Evolutionary conservation across 2,888 invertebrate genomes (phyloP).

Genomic region (Noctua comes): DNA sequence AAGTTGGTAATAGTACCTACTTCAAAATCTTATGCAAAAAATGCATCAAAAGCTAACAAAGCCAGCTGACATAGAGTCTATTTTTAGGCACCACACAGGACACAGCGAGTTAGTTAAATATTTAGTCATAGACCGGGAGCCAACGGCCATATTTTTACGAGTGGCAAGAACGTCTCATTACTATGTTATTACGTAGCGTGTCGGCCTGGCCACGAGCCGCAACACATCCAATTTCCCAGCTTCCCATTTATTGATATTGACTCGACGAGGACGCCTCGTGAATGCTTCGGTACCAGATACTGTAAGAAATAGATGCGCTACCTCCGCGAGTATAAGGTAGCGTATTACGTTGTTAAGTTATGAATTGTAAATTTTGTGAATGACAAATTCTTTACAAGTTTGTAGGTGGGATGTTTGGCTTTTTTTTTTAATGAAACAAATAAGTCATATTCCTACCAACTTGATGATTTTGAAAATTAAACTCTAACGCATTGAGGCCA

Average conservation of each 20-base stretch:
- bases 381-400: conserved; percentile 32
- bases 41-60: conserved; percentile 26
- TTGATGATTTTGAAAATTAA: background rate
- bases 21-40: background rate
- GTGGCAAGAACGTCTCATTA: conserved; percentile 86
- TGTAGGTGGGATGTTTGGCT: conserved; percentile 15
- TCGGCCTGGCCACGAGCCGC: conserved; percentile 84
- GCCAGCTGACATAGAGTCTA: conserved; percentile 30
- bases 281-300: conserved; percentile 74
- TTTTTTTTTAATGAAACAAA: background rate
- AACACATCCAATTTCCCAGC: conserved; percentile 90
- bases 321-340: conserved; percentile 28
- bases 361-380: conserved; percentile 40
- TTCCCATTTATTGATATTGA: conserved; percentile 91
- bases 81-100: conserved; percentile 52
- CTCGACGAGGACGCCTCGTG: conserved; percentile 87
- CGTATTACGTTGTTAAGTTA: conserved; percentile 31
- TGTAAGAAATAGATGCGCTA: conserved; percentile 75
- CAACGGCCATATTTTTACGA: conserved; percentile 88
- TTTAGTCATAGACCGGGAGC: conserved; percentile 86
- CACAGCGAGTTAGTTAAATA: conserved; percentile 81
- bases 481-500: too few relatives aligned
- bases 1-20: background rate
- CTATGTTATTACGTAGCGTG: conserved; percentile 88
- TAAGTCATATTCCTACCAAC: background rate